Percentiles rank a stretch among this genome's conserved stretches.
phyloP scores from a whole-genome alignment of 2,797 vertebrate genomes.

The Adelosebastes latens region DNA sequence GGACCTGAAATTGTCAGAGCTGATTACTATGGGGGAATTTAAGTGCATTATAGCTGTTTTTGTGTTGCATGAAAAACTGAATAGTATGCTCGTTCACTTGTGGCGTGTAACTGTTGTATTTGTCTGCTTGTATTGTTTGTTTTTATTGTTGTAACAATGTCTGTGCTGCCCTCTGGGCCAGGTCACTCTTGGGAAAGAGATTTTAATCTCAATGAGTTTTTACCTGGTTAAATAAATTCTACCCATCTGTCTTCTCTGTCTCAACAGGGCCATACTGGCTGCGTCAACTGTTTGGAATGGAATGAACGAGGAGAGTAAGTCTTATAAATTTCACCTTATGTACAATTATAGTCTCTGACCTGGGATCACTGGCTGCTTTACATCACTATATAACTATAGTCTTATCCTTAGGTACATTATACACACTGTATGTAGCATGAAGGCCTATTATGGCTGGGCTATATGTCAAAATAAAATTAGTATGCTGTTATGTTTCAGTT shows the following conservation, averaged over 20 bases:
- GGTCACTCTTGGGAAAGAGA: too few relatives aligned
- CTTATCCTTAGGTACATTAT: background rate
- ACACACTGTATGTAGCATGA: background rate
- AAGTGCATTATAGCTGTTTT: too few relatives aligned
- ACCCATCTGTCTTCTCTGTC: constrained; percentile 16
- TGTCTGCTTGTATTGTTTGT: too few relatives aligned
- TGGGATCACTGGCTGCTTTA: background rate
- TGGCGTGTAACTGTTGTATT: too few relatives aligned
- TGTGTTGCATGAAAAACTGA: too few relatives aligned
- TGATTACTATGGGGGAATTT: too few relatives aligned
- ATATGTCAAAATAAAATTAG: background rate
- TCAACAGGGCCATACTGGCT: constrained; percentile 96
- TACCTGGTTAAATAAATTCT: too few relatives aligned
- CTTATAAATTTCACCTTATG: background rate
- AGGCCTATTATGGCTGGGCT: background rate
- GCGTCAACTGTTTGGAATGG: constrained; percentile 99
- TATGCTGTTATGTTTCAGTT: background rate
- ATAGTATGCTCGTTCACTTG: too few relatives aligned
- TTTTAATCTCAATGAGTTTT: too few relatives aligned
- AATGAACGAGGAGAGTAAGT: constrained; percentile 99
- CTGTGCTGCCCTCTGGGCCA: too few relatives aligned
- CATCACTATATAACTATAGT: background rate
- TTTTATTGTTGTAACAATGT: too few relatives aligned
- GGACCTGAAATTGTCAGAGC: too few relatives aligned
- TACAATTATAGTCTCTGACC: background rate